phyloP scores from a whole-genome alignment of 2,113 vertebrate species.

The Tragelaphus buxtoni region DNA sequence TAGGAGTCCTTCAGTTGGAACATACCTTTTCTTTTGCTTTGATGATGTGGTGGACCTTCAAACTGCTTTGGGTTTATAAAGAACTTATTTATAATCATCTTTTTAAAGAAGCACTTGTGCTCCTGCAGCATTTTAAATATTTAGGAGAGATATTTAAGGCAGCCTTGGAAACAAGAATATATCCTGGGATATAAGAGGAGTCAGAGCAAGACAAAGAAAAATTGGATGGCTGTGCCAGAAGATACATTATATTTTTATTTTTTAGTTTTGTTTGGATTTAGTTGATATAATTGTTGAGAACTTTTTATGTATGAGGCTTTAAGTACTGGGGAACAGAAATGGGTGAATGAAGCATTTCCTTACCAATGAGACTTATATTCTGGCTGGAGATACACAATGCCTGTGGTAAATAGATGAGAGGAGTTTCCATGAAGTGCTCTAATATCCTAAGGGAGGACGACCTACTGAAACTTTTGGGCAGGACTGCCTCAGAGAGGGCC shows the following conservation, averaged over 20 bases:
- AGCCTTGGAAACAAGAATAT: neutral
- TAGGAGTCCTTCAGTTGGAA: neutral
- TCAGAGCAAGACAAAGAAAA: neutral
- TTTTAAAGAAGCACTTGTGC: neutral
- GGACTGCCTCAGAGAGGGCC: neutral
- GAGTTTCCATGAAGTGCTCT: neutral
- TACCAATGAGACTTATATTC: neutral
- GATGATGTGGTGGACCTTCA: neutral
- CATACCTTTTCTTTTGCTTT: neutral
- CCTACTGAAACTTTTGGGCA: neutral
- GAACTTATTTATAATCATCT: neutral
- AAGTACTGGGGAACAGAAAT: neutral
- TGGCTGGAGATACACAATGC: neutral
- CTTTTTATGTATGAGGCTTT: neutral
- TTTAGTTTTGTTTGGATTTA: conserved; percentile 33
- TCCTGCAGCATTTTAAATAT: conserved; percentile 17
- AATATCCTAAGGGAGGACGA: neutral
- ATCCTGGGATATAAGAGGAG: neutral
- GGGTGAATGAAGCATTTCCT: neutral
- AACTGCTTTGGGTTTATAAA: neutral
- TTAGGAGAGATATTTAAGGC: neutral
- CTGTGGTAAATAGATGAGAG: neutral
- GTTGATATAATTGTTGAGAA: neutral
- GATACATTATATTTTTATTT: neutral
- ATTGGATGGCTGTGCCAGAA: neutral